phyloP scores from a whole-genome alignment of 2,888 invertebrate genomes.

The Cybosia mesomella region DNA sequence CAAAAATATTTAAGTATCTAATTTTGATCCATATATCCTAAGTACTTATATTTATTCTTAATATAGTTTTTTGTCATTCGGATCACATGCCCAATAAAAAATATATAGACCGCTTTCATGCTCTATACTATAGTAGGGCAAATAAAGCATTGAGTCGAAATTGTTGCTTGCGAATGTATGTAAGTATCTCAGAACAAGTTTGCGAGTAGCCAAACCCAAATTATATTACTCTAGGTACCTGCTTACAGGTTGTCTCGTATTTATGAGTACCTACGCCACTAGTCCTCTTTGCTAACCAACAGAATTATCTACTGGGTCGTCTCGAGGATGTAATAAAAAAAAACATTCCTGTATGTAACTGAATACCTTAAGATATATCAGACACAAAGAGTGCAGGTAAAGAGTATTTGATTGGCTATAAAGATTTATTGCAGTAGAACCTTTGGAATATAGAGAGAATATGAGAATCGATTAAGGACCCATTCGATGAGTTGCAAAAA shows the following conservation, averaged over 20 bases:
- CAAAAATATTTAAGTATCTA: too few species aligned
- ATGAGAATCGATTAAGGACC: not conserved
- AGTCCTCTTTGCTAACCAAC: not conserved
- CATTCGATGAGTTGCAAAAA: not conserved
- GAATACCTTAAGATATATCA: conserved; percentile 1
- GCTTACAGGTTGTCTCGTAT: conserved; percentile 50
- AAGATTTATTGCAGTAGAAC: not conserved
- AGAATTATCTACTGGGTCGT: conserved; percentile 38
- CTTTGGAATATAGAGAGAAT: not conserved
- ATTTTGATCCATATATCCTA: not conserved
- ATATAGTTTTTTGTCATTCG: not conserved
- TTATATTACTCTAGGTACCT: conserved; percentile 55
- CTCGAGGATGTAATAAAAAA: conserved; percentile 42
- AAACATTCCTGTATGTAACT: conserved; percentile 20
- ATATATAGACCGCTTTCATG: too few species aligned
- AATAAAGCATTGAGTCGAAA: not conserved
- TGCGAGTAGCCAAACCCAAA: conserved; percentile 54
- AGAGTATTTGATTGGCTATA: not conserved
- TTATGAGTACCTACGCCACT: conserved; percentile 32
- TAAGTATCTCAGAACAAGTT: conserved; percentile 50
- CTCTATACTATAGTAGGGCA: not conserved
- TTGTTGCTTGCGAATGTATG: conserved; percentile 12
- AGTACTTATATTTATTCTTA: not conserved
- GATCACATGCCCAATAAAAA: not conserved
- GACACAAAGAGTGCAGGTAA: too few species aligned